phyloP scores from a whole-genome alignment of 2,113 vertebrate species.

The Dipodomys stephensi region DNA sequence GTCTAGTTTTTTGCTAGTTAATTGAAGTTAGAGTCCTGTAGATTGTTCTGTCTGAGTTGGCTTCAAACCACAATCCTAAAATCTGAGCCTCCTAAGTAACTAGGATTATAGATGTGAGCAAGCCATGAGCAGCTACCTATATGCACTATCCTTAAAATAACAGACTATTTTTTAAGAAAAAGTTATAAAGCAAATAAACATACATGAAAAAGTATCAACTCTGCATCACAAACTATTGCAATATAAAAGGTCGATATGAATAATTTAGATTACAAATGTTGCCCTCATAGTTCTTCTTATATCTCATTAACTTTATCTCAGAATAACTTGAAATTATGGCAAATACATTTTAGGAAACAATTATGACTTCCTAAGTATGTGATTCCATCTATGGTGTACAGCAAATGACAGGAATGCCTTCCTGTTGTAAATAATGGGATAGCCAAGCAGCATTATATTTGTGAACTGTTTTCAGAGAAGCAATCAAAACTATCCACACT shows the following conservation, averaged over 20 bases:
- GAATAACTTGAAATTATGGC: not conserved
- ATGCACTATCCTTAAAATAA: not conserved
- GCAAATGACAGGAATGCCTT: not conserved
- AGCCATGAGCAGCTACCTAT: no score
- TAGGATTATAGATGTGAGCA: no score
- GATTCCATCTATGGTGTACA: not conserved
- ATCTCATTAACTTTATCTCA: not conserved
- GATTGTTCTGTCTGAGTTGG: no score
- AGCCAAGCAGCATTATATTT: not conserved
- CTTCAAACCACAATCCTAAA: no score
- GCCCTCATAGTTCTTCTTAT: not conserved
- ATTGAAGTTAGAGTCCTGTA: no score
- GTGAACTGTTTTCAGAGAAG: not conserved
- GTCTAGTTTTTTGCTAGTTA: no score
- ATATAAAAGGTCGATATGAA: not conserved
- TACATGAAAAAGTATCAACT: conserved; percentile 12
- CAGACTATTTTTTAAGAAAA: not conserved
- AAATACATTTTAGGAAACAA: not conserved
- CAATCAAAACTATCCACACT: no score
- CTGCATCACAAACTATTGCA: not conserved
- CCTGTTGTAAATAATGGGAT: not conserved
- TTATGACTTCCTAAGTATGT: not conserved
- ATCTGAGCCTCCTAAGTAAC: no score
- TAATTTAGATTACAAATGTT: not conserved
- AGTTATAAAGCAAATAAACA: not conserved